Percentiles rank a stretch among this genome's conserved stretches.
Evolutionary conservation across 2,113 vertebrate genomes (phyloP).

Genomic region (Enhydra lutris): DNA sequence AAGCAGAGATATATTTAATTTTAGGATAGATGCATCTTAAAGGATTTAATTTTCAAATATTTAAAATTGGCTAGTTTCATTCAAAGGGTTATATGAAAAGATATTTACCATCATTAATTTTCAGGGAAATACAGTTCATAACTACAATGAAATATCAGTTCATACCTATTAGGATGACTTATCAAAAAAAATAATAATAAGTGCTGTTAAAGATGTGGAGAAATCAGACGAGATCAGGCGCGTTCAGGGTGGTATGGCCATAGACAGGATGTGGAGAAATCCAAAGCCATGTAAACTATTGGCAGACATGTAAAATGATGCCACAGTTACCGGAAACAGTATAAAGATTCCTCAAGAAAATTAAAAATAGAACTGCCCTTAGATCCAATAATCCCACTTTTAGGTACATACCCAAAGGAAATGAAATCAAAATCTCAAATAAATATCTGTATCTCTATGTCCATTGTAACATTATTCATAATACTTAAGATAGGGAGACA

Average conservation of each 20-base stretch:
- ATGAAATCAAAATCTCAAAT: neutral
- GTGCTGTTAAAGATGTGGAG: neutral
- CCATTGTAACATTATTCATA: neutral
- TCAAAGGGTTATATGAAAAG: neutral
- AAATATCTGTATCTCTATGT: neutral
- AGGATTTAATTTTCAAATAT: neutral
- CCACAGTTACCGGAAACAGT: neutral
- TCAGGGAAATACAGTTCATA: neutral
- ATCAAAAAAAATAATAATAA: neutral
- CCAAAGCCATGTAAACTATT: neutral
- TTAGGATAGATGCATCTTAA: neutral
- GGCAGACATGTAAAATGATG: neutral
- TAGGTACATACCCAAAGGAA: neutral
- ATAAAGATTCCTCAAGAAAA: neutral
- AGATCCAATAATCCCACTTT: neutral
- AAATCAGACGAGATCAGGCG: neutral
- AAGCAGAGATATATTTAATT: neutral
- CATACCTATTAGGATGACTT: neutral
- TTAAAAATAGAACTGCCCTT: neutral
- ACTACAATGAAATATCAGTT: neutral
- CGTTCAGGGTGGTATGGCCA: too few species aligned
- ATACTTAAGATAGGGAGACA: neutral
- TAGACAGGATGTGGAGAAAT: neutral
- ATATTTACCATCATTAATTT: neutral
- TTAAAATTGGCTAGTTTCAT: neutral